A percentile compares a stretch with the other conserved stretches of the same genome.
Evolutionary conservation across 2,113 vertebrate genomes (phyloP).

Genomic region (Dasyurus viverrinus): DNA sequence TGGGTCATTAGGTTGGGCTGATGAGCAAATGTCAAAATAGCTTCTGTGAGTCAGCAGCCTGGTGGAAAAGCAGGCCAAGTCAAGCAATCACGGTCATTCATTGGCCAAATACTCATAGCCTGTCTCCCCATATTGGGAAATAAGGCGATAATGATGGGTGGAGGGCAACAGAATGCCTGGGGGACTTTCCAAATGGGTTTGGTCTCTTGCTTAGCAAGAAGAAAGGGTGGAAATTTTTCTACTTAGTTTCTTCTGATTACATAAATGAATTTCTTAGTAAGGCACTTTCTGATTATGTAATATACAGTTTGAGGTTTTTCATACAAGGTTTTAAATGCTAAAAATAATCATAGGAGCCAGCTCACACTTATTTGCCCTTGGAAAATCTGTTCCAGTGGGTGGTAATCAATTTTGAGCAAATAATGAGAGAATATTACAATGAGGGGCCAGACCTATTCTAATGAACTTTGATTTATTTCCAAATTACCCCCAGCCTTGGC

Average conservation of each 20-base stretch:
- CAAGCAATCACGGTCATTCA: too few species aligned
- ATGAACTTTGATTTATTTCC: background rate
- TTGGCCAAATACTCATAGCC: too few species aligned
- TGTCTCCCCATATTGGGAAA: background rate
- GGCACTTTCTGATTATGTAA: background rate
- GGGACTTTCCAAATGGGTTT: background rate
- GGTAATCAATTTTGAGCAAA: too few species aligned
- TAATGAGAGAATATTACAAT: too few species aligned
- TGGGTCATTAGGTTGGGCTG: background rate
- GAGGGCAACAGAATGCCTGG: background rate
- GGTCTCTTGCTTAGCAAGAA: background rate
- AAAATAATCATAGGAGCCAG: background rate
- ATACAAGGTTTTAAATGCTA: background rate
- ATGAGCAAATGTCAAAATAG: background rate
- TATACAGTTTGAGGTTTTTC: background rate
- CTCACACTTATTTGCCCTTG: background rate
- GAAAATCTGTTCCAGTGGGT: too few species aligned
- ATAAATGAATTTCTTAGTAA: background rate
- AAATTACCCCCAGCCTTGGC: background rate
- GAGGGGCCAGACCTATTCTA: background rate
- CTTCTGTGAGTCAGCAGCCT: too few species aligned
- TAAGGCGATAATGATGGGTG: background rate
- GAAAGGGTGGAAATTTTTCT: background rate
- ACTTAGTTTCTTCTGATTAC: background rate
- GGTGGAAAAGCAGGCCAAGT: too few species aligned